Evolutionary conservation across 2,113 vertebrate genomes (phyloP).

Genomic region (Orthochromis indermauri): DNA sequence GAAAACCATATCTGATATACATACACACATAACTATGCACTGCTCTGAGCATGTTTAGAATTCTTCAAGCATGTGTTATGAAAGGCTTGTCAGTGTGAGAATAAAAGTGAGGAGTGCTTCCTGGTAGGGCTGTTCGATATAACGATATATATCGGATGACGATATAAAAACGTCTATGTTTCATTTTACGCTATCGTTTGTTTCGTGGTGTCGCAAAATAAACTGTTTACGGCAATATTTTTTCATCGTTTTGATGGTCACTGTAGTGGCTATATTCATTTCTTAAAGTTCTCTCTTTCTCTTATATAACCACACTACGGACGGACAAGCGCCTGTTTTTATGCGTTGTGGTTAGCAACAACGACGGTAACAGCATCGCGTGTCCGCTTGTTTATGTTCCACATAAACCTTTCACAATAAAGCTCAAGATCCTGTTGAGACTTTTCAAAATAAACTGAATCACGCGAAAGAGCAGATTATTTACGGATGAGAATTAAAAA

Average conservation of each 20-base stretch:
- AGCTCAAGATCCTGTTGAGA: too few species aligned
- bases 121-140: not conserved
- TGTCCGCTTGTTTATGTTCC: too few species aligned
- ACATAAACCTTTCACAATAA: too few species aligned
- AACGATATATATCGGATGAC: not conserved
- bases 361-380: not conserved
- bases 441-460: too few species aligned
- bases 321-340: not conserved
- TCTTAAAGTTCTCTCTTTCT: not conserved
- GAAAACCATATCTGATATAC: not conserved
- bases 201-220: too few species aligned
- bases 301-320: not conserved
- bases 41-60: not conserved
- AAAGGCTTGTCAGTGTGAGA: not conserved
- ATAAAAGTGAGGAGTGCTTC: not conserved
- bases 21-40: not conserved
- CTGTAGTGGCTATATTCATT: not conserved
- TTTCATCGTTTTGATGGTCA: not conserved
- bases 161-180: not conserved
- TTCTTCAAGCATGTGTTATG: not conserved
- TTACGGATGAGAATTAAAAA: rapidly evolving
- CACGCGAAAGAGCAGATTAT: too few species aligned
- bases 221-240: too few species aligned
- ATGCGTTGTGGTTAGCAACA: not conserved
- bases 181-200: not conserved